Evolutionary conservation across 2,888 invertebrate genomes (phyloP).

Genomic region (Hipparchia sbordonii): DNA sequence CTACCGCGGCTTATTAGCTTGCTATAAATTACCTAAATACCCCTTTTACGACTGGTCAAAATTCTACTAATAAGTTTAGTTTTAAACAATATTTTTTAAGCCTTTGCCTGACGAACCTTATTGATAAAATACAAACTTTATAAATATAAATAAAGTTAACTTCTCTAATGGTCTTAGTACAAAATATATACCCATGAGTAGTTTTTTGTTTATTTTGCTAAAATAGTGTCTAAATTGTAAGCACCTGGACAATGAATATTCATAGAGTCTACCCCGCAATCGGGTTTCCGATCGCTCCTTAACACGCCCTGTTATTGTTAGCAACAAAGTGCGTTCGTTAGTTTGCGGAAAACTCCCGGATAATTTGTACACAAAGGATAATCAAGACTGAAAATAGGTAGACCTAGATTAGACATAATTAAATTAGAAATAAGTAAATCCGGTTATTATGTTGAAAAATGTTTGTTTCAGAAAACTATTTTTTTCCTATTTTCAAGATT

Average conservation of each 20-base stretch:
- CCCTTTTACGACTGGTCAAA: too few species aligned
- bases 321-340: slow-evolving; percentile 33
- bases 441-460: too few species aligned
- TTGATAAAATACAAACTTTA: too few species aligned
- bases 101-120: too few species aligned
- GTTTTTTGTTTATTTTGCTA: slow-evolving; percentile 7
- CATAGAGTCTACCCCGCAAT: slow-evolving; percentile 29
- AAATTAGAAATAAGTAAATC: too few species aligned
- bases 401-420: too few species aligned
- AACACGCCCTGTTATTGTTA: slow-evolving; percentile 31
- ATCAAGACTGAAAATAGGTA: background rate
- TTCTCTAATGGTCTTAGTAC: background rate
- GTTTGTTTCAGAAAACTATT: too few species aligned
- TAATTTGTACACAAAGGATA: slow-evolving; percentile 24
- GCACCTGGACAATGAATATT: slow-evolving; percentile 50
- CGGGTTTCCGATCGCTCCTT: slow-evolving; percentile 33
- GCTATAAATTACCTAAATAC: too few species aligned
- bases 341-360: slow-evolving; percentile 31
- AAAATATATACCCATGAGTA: slow-evolving; percentile 40
- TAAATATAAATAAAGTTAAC: background rate
- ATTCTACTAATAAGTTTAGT: too few species aligned
- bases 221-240: slow-evolving; percentile 17
- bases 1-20: too few species aligned
- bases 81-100: too few species aligned
- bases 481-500: too few species aligned